Conservation (phyloP, 2,888 invertebrate species). For the Dioctria linearis region DNA sequence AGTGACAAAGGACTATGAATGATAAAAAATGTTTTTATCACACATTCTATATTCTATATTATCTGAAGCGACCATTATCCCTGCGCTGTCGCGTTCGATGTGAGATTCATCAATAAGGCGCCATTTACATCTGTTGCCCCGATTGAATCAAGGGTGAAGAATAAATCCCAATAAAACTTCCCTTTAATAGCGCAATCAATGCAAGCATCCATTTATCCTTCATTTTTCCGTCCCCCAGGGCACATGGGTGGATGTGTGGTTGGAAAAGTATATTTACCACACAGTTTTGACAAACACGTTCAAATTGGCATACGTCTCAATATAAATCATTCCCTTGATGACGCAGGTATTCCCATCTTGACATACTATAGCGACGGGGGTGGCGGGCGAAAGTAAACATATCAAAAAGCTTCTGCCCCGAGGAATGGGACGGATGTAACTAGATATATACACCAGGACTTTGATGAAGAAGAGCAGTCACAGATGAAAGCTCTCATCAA, state of each 20-base stretch:
- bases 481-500: slow-evolving; percentile 49
- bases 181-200: slow-evolving; percentile 50
- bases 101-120: slow-evolving; percentile 41
- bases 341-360: slow-evolving; percentile 31
- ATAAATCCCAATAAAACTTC: slow-evolving; percentile 48
- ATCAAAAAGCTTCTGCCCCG: slow-evolving; percentile 21
- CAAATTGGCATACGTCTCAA: slow-evolving; percentile 22
- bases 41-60: slow-evolving; percentile 49
- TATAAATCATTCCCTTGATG: slow-evolving; percentile 37
- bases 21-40: slow-evolving; percentile 41
- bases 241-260: slow-evolving; percentile 5
- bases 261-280: slow-evolving; percentile 19
- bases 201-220: slow-evolving; percentile 38
- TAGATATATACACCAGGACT: background rate
- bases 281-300: slow-evolving; percentile 9
- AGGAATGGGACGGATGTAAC: slow-evolving; percentile 12
- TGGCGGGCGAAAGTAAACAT: background rate
- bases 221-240: background rate
- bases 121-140: slow-evolving; percentile 51
- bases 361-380: background rate
- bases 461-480: slow-evolving; percentile 34
- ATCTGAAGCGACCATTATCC: slow-evolving; percentile 4
- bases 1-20: slow-evolving; percentile 10
- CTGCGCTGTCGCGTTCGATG: slow-evolving; percentile 7
- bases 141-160: slow-evolving; percentile 26